phyloP scores from a whole-genome alignment of 2,888 invertebrate species.

The Incurvaria masculella region DNA sequence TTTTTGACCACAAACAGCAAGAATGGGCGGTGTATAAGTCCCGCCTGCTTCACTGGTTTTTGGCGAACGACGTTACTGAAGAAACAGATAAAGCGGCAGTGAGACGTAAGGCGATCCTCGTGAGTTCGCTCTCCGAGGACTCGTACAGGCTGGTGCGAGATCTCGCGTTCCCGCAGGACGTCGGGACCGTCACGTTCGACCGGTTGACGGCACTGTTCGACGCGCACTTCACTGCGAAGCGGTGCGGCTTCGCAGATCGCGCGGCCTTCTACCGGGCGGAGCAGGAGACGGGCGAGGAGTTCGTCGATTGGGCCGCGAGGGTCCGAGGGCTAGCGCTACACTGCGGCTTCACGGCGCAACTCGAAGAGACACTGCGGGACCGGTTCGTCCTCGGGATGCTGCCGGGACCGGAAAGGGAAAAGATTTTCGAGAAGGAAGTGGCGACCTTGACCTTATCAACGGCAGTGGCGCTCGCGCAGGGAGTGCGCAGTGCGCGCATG shows the following conservation, averaged over 20 bases:
- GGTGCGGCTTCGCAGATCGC: slow-evolving; percentile 10
- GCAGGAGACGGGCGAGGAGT: slow-evolving; percentile 15
- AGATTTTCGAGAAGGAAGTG: neutral
- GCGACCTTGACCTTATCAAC: neutral
- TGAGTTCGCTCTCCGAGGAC: slow-evolving; percentile 15
- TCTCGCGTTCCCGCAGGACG: slow-evolving; percentile 15
- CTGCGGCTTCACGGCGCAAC: slow-evolving; percentile 13
- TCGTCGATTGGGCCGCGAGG: slow-evolving; percentile 3
- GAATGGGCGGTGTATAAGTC: slow-evolving; percentile 13
- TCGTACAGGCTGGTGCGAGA: slow-evolving; percentile 15
- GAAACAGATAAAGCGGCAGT: slow-evolving; percentile 6
- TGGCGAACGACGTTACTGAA: slow-evolving; percentile 14
- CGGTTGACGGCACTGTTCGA: slow-evolving; percentile 11
- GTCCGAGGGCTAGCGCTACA: slow-evolving; percentile 14
- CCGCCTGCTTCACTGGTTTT: slow-evolving; percentile 15
- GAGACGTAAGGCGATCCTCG: slow-evolving; percentile 7
- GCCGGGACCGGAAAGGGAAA: slow-evolving; percentile 2
- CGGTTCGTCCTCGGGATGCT: slow-evolving; percentile 17
- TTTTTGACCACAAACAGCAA: slow-evolving; percentile 14
- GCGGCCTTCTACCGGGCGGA: slow-evolving; percentile 17
- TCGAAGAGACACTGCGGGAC: slow-evolving; percentile 18
- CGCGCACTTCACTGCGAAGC: slow-evolving; percentile 13
- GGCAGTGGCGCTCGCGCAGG: neutral
- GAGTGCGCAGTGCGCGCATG: too few species aligned
- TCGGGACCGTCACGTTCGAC: slow-evolving; percentile 13